Base-by-base conservation (phyloP, 2,888 invertebrate species). In the Pedicia rivosa region DNA sequence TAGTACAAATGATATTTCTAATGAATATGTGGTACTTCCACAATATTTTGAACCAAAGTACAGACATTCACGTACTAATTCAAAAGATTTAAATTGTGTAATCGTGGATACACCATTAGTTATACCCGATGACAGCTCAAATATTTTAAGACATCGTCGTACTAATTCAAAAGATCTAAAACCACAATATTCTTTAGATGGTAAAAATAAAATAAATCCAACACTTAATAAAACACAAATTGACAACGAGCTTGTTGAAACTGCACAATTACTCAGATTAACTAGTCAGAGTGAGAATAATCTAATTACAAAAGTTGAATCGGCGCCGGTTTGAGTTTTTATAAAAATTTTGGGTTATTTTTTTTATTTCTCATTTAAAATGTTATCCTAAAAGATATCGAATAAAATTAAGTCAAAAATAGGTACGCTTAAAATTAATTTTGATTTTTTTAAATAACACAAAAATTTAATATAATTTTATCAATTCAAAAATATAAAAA, bases 151-250 rank as follows among this genome's bases (percentile, higher is more conserved):
- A 2, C 73, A 73, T 55, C 64, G 73, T 4, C 64, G 73, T 47
- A 72, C 72, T 27, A 66, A 67, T 48, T 72, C 72, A n/a, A 65
- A 64, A 47, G 73, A 73, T 47, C 47, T 59, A 5, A 59, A 59
- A 46, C 26, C 24, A 35, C 35, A 26, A 22, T 19, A 31, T 22
- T 14, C 33, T 13, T n/a, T 12, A 5, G 29, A 14, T 12, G 22
- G 34, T 37, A 28, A 24, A 24, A 49, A 56, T 38, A 43, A 46
- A 38, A 50, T 54, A 28, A 56, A 56, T 38, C 45, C 54, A 14
- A 56, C 58, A 35, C 55, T 60, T 42, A 57, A 60, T 36, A 57
- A 56, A 41, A 59, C 58, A 13, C 56, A 60, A 45, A 57, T 60
- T 36, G 59, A 60, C 42, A 52, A 55, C 30, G 57, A 60, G 35